Conservation (phyloP, 2,113 vertebrate species). For the Chauna torquata region DNA sequence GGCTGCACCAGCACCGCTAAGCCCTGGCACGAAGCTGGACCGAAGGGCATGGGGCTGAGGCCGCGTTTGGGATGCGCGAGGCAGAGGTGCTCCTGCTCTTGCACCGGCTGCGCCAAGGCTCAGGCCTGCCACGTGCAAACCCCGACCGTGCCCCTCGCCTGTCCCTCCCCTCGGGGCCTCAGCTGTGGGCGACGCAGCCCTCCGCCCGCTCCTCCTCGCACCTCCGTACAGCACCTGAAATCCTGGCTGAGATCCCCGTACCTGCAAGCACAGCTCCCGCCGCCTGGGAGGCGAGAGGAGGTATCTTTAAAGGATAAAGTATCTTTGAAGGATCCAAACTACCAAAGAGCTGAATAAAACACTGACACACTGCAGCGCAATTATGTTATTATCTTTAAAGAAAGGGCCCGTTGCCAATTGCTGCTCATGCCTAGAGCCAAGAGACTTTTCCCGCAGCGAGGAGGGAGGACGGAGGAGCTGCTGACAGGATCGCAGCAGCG, state of each 20-base stretch:
- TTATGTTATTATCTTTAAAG: conserved; percentile 15
- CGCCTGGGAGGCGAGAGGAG: background rate
- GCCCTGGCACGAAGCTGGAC: background rate
- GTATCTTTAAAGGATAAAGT: background rate
- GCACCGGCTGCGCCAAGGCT: background rate
- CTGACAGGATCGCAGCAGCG: background rate
- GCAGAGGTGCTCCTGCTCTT: background rate
- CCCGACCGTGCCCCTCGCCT: background rate
- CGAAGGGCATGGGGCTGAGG: background rate
- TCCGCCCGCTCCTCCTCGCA: background rate
- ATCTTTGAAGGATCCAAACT: background rate
- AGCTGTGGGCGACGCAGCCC: background rate
- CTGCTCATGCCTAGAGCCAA: background rate
- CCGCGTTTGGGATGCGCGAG: background rate
- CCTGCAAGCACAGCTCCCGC: background rate
- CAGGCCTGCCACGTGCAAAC: background rate
- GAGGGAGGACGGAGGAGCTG: background rate
- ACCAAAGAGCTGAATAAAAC: background rate
- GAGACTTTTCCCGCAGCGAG: background rate
- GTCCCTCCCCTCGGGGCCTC: background rate
- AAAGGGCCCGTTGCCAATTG: background rate
- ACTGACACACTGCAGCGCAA: background rate
- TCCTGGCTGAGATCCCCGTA: background rate
- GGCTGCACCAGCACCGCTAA: background rate
- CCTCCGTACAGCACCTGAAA: background rate